phyloP scores from a whole-genome alignment of 2,888 invertebrate genomes.

The Caenorhabditis doughertyi region DNA sequence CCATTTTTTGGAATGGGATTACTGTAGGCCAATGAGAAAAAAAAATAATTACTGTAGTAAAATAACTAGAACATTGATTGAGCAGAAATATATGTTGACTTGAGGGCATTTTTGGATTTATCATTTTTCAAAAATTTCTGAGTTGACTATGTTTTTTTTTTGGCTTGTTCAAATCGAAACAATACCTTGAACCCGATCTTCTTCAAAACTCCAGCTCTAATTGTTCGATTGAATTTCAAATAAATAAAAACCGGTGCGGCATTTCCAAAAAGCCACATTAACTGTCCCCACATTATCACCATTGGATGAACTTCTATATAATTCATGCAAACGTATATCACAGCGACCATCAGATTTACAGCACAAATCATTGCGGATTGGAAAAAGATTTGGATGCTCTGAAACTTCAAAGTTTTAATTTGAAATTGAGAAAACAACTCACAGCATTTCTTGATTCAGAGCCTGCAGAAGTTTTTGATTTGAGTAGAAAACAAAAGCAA shows the following conservation, averaged over 20 bases:
- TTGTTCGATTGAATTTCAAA: conserved; percentile 37
- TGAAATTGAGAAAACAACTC: not conserved
- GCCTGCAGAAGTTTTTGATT: conserved; percentile 13
- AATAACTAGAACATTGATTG: too few relatives aligned
- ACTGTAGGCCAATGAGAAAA: too few relatives aligned
- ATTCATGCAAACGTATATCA: conserved; percentile 24
- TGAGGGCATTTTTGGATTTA: too few relatives aligned
- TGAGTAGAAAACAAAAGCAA: conserved; percentile 46
- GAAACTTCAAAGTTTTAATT: not conserved
- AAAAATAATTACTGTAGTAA: too few relatives aligned
- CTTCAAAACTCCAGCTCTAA: conserved; percentile 15
- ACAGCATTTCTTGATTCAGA: conserved; percentile 12
- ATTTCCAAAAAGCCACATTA: conserved; percentile 48
- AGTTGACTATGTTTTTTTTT: too few relatives aligned
- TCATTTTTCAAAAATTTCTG: too few relatives aligned
- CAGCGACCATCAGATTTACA: not conserved
- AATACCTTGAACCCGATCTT: not conserved
- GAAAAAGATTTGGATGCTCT: conserved; percentile 17
- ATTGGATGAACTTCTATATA: conserved; percentile 5
- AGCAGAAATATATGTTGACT: too few relatives aligned
- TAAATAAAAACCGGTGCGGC: conserved; percentile 50
- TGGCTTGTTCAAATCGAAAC: too few relatives aligned
- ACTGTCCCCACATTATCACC: conserved; percentile 40
- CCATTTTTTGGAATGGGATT: too few relatives aligned
- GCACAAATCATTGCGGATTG: conserved; percentile 33